Conservation (phyloP, 2,113 vertebrate genomes). For the Talpa occidentalis region DNA sequence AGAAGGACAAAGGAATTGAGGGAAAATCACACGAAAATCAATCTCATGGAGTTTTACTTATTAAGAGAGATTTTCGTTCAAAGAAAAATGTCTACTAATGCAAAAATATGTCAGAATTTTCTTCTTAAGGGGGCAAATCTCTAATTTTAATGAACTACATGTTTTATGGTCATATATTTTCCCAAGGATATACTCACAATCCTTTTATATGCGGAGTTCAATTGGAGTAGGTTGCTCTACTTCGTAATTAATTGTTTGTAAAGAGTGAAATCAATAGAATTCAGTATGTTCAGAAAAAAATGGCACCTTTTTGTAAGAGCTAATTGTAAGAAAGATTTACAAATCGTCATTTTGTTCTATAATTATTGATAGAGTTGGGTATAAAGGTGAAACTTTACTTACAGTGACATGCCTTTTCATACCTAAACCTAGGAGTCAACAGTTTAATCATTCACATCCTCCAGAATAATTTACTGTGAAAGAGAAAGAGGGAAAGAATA, state of each 20-base stretch:
- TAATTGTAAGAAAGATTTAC: constrained; percentile 60
- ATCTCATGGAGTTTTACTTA: constrained; percentile 58
- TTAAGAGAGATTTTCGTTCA: constrained; percentile 55
- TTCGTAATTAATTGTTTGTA: constrained; percentile 48
- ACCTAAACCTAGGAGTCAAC: constrained; percentile 71
- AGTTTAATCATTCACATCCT: constrained; percentile 79
- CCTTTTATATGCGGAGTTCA: not conserved
- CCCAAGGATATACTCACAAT: not conserved
- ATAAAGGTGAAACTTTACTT: constrained; percentile 80
- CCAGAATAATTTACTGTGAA: constrained; percentile 29
- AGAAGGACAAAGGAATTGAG: constrained; percentile 60
- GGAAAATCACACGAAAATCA: constrained; percentile 48
- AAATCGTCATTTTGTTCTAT: constrained; percentile 49
- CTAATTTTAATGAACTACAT: not conserved
- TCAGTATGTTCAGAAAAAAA: not conserved
- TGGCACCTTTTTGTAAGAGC: constrained; percentile 39
- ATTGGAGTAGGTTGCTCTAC: not conserved
- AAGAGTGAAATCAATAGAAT: constrained; percentile 21
- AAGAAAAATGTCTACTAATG: constrained; percentile 8
- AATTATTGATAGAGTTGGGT: constrained; percentile 79
- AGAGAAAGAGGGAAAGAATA: constrained; percentile 35
- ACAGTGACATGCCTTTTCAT: constrained; percentile 55
- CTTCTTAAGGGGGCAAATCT: not conserved
- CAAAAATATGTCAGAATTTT: constrained; percentile 34
- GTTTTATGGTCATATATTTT: not conserved